Percentiles rank a stretch among this genome's conserved stretches.
Evolutionary conservation across 2,888 invertebrate species (phyloP).

Genomic region (Phyllotreta striolata): DNA sequence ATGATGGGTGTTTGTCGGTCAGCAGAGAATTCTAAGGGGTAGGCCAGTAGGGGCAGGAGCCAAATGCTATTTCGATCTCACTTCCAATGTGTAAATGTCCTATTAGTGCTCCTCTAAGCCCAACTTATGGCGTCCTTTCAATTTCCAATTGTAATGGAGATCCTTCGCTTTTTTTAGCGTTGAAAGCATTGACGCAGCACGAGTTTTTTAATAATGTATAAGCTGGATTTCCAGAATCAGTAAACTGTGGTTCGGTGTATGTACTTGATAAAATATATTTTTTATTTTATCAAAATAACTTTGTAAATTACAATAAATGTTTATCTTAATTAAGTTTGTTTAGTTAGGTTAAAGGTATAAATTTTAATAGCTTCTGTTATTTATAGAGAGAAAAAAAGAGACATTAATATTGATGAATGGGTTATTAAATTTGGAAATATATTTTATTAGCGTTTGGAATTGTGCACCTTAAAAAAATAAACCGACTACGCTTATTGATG

Average conservation of each 20-base stretch:
- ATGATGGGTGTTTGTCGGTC: slow-evolving; percentile 42
- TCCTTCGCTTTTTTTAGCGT: slow-evolving; percentile 42
- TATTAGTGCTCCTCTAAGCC: slow-evolving; percentile 58
- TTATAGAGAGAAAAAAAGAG: too few species aligned
- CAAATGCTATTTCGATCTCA: slow-evolving; percentile 51
- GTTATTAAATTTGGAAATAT: too few species aligned
- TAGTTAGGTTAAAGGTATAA: too few species aligned
- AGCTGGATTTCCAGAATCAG: slow-evolving; percentile 40
- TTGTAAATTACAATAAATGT: too few species aligned
- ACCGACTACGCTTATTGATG: background rate
- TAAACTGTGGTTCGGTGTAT: slow-evolving; percentile 26
- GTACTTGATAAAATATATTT: too few species aligned
- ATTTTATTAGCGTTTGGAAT: background rate
- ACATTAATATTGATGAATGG: too few species aligned
- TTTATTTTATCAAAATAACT: too few species aligned
- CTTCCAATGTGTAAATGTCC: slow-evolving; percentile 60
- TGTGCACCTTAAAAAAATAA: slow-evolving; percentile 1
- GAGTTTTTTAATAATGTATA: slow-evolving; percentile 27
- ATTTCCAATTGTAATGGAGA: slow-evolving; percentile 60
- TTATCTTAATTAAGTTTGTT: too few species aligned
- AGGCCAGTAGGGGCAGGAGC: slow-evolving; percentile 41
- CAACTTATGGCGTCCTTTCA: slow-evolving; percentile 60
- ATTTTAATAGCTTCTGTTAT: too few species aligned
- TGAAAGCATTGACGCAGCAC: slow-evolving; percentile 22
- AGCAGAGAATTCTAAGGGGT: slow-evolving; percentile 39